A percentile compares a stretch with the other conserved stretches of the same genome.
phyloP scores from a whole-genome alignment of 35 echinoderm and acorn worm genomes.

The Hemicentrotus pulcherrimus region DNA sequence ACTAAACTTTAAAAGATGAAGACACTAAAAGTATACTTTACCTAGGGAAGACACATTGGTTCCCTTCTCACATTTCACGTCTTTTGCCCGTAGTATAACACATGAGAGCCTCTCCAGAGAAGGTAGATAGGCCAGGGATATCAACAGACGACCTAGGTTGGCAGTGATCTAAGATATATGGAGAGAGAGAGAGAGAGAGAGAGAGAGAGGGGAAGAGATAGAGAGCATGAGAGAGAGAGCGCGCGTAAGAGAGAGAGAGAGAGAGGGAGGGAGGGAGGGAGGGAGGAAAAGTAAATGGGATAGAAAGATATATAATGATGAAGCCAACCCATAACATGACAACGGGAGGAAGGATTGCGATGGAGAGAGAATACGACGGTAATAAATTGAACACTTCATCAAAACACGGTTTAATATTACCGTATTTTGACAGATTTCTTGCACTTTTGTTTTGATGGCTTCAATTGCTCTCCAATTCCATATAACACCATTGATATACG shows the following conservation, averaged over 20 bases:
- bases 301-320: background rate
- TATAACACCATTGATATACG: no score
- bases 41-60: conserved; percentile 31
- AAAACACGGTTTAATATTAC: no score
- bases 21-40: background rate
- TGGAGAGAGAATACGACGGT: no score
- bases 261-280: background rate
- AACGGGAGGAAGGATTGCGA: no score
- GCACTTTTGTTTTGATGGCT: no score
- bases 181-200: background rate
- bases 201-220: background rate
- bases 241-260: background rate
- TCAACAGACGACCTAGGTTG: conserved; percentile 38
- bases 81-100: conserved; percentile 53
- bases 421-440: no score
- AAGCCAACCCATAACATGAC: no score
- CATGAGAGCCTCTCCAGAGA: conserved; percentile 44
- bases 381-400: no score
- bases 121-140: conserved; percentile 56
- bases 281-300: background rate
- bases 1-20: background rate
- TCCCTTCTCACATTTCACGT: conserved; percentile 46
- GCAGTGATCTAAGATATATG: conserved; percentile 20
- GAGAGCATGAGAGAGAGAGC: background rate
- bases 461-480: no score